Conservation (phyloP, 2,888 invertebrate species). For the Apeira syringaria region DNA sequence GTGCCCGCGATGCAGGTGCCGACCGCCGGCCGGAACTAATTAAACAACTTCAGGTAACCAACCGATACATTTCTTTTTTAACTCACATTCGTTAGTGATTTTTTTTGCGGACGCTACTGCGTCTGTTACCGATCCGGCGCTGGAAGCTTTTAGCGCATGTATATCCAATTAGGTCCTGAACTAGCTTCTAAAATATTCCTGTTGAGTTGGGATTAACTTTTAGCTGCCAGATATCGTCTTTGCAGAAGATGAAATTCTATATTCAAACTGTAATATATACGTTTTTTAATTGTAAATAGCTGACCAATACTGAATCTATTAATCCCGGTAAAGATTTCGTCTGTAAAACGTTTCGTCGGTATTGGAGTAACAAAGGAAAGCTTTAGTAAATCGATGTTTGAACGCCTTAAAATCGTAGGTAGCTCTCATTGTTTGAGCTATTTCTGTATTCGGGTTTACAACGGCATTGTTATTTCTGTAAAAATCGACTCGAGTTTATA, state of each 20-base stretch:
- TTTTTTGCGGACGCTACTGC: slow-evolving; percentile 6
- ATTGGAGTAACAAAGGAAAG: slow-evolving; percentile 14
- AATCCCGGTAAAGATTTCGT: slow-evolving; percentile 3
- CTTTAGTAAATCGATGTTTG: slow-evolving; percentile 15
- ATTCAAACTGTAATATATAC: too few species aligned
- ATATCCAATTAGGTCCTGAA: slow-evolving; percentile 8
- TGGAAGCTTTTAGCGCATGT: slow-evolving; percentile 13
- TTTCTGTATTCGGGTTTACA: slow-evolving; percentile 21
- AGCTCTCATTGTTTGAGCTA: slow-evolving; percentile 16
- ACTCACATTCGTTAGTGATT: background rate
- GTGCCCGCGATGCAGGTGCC: slow-evolving; percentile 59
- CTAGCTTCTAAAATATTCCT: slow-evolving; percentile 12
- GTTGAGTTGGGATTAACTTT: background rate
- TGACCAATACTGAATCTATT: slow-evolving; percentile 11
- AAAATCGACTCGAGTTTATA: slow-evolving; percentile 3
- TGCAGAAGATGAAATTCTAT: too few species aligned
- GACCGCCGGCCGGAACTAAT: slow-evolving; percentile 57
- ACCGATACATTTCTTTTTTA: slow-evolving; percentile 14
- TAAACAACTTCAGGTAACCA: slow-evolving; percentile 57
- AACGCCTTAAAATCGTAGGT: slow-evolving; percentile 6
- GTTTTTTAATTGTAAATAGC: background rate
- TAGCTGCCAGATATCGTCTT: background rate
- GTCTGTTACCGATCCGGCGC: slow-evolving; percentile 1
- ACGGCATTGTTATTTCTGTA: slow-evolving; percentile 15
- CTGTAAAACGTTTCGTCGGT: too few species aligned